These are phyloP conservation scores for Octomys mimax DNA, from an alignment of 2,797 vertebrate genomes.

Conservation along the genomic window DNA sequence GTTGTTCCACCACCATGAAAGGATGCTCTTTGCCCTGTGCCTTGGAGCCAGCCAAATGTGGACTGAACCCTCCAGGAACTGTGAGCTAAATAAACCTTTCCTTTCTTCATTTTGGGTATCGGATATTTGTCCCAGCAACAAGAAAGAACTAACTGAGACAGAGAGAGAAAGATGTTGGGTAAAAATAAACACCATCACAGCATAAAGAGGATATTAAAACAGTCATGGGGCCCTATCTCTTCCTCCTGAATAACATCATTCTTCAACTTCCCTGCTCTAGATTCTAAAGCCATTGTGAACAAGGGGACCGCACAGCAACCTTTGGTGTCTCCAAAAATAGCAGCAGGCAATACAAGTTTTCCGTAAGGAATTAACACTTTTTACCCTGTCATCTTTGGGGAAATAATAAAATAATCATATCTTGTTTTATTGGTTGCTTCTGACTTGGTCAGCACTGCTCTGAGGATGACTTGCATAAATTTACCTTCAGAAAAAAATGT, in stretches of 20 bases:
- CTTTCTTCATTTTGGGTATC: no score
- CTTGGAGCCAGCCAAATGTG: no score
- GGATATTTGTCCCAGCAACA: no score
- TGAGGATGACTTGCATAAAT: neutral
- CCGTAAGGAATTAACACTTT: neutral
- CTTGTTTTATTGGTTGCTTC: neutral
- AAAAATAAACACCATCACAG: neutral
- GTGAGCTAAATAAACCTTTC: no score
- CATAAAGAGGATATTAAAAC: neutral
- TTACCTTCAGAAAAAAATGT: neutral
- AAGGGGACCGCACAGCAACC: accelerated
- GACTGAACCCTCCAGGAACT: no score
- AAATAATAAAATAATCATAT: slow-evolving; percentile 29
- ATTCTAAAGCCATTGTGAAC: neutral
- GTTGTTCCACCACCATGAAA: no score
- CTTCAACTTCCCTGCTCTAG: neutral
- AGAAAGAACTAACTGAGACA: no score
- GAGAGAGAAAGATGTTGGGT: neutral
- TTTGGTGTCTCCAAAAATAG: neutral
- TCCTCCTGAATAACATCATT: neutral
- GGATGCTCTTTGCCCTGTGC: no score
- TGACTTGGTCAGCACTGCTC: neutral
- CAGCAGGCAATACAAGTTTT: neutral
- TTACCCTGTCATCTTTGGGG: slow-evolving; percentile 19
- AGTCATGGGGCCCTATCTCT: no score